Evolutionary conservation across 2,888 invertebrate genomes (phyloP), one percentile per base, ranked within the genome.

Genomic region (Ametastegia equiseti): DNA sequence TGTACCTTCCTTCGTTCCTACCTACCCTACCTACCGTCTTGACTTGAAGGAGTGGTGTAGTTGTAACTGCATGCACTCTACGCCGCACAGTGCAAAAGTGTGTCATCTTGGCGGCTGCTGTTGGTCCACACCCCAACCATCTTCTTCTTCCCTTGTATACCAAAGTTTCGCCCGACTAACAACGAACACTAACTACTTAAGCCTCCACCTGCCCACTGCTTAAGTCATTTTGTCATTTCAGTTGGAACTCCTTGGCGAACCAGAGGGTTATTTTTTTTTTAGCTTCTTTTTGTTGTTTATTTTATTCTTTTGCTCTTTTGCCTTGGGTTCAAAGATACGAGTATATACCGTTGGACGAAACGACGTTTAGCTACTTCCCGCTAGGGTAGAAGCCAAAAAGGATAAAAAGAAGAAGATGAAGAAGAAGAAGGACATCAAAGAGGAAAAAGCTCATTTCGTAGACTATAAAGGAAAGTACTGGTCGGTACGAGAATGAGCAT

Each of bases 21-120:
- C n/a, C n/a, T n/a, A n/a, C 15, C 65, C 39, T 67, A 33, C 65
- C 13, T 39, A 23, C 67, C 19, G 13, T 47, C 33, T 75, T 36
- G 33, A 19, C 27, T 45, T 13, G 19, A 11, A n/a, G 39, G n/a
- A n/a, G n/a, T n/a, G n/a, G 65, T 39, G n/a, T 39, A 67, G 65
- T 36, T 67, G 65, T 67, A 67, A 36, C 47, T 23, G 47, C 63
- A 54, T 1, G 19, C 39, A 9, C 39, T n/a, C n/a, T 39, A 39
- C 36, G 36, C 27, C 19, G n/a, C n/a, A 15, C 6, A 67, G 39
- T 67, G 13, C 42, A 30, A 45, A 45, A 75, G 75, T 54, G 15
- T 75, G 75, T 75, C 54, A 50, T 54, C 75, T 75, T n/a, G n/a
- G n/a, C 36, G 50, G 75, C 33, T 67, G 39, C 39, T 19, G n/a